Percentiles rank a stretch among this genome's conserved stretches.
Conservation (phyloP, 1,140 invertebrate species). For the Triops longicaudatus region DNA sequence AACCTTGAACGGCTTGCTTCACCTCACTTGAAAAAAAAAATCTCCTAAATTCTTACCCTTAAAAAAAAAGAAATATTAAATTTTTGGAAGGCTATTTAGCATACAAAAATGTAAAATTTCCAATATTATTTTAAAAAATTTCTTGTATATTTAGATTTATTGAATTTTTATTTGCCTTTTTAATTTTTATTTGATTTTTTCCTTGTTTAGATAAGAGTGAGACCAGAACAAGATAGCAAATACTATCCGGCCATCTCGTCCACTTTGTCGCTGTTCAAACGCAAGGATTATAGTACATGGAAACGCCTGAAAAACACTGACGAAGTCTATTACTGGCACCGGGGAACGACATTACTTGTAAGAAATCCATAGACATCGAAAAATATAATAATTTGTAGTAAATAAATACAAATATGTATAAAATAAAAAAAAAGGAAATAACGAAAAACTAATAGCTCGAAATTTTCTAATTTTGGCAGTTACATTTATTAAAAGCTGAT, state of each 20-base stretch:
- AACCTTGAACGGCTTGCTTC: background rate
- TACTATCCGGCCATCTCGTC: conserved; percentile 26
- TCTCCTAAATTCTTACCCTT: too few relatives aligned
- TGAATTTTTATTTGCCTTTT: too few relatives aligned
- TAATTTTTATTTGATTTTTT: background rate
- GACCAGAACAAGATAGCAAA: conserved; percentile 22
- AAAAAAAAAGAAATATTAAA: too few relatives aligned
- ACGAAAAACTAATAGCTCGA: too few relatives aligned
- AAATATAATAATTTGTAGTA: too few relatives aligned
- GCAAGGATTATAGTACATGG: conserved; percentile 28
- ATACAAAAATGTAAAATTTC: too few relatives aligned
- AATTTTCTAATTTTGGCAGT: conserved; percentile 2
- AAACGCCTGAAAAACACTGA: conserved; percentile 24
- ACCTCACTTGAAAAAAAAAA: too few relatives aligned
- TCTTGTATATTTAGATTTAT: too few relatives aligned
- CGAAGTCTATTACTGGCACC: conserved; percentile 27
- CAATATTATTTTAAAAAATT: too few relatives aligned
- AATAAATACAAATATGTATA: too few relatives aligned
- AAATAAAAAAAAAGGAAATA: too few relatives aligned
- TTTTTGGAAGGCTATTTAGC: too few relatives aligned
- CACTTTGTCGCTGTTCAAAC: conserved; percentile 21
- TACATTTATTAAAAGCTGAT: conserved; percentile 24
- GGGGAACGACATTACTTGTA: conserved; percentile 26
- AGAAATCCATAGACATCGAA: background rate
- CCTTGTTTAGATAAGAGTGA: conserved; percentile 23